phyloP scores from a whole-genome alignment of 2,113 vertebrate species.

The Urocitellus parryii region DNA sequence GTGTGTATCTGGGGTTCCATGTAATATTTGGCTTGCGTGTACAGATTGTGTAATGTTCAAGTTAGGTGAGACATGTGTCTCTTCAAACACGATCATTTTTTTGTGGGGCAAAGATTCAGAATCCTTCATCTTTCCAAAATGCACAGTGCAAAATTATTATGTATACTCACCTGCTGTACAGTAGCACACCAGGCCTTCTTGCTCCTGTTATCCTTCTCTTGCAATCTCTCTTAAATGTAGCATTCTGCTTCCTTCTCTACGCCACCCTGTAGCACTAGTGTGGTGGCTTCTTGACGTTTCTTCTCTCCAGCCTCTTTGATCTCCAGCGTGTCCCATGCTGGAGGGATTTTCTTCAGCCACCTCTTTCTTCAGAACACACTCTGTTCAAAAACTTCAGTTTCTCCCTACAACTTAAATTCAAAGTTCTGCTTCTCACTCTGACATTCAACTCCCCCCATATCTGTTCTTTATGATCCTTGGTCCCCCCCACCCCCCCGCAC shows the following conservation, averaged over 20 bases:
- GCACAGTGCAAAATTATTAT: neutral
- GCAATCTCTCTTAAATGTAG: neutral
- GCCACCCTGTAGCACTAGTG: too few relatives aligned
- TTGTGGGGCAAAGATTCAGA: neutral
- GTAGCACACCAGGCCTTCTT: neutral
- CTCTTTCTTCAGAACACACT: neutral
- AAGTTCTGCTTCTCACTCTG: neutral
- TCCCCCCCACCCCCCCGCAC: neutral
- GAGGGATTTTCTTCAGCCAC: neutral
- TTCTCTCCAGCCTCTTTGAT: neutral
- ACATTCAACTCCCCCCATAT: neutral
- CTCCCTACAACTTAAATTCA: neutral
- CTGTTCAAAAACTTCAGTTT: neutral
- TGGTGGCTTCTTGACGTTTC: neutral
- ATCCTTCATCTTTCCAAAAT: neutral
- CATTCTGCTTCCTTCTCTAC: neutral
- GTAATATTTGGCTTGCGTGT: neutral
- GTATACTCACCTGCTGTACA: neutral
- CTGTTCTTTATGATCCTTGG: neutral
- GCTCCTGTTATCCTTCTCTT: neutral
- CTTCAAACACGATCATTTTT: neutral
- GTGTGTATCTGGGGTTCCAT: neutral
- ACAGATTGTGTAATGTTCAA: neutral
- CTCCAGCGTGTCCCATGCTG: rapidly evolving
- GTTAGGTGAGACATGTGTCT: neutral